phyloP scores from a whole-genome alignment of 2,113 vertebrate genomes.

The Vidua macroura region DNA sequence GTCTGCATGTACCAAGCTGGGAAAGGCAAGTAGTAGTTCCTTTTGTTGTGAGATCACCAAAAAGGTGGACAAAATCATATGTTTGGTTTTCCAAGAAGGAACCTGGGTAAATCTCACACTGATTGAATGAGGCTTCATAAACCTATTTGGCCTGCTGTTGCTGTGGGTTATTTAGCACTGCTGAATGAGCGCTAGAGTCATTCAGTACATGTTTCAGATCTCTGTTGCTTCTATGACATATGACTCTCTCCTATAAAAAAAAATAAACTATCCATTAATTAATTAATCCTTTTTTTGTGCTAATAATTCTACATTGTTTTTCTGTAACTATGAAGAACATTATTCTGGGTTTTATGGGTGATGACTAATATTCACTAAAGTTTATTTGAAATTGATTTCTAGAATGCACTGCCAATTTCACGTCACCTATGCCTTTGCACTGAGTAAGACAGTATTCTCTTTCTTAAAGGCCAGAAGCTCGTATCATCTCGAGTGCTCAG shows the following conservation, averaged over 20 bases:
- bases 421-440: background rate
- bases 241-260: background rate
- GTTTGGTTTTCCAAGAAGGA: background rate
- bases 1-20: background rate
- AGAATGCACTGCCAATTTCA: background rate
- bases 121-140: background rate
- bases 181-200: background rate
- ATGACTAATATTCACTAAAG: background rate
- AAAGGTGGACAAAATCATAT: background rate
- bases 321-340: background rate
- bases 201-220: background rate
- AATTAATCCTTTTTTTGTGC: background rate
- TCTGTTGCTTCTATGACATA: background rate
- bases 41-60: background rate
- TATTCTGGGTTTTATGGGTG: background rate
- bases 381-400: background rate
- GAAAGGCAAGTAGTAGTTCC: background rate
- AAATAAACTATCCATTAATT: background rate
- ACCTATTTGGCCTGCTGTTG: background rate
- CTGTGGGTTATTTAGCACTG: background rate
- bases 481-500: background rate
- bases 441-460: background rate
- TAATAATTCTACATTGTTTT: background rate
- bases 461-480: background rate
- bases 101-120: accelerated